phyloP scores from a whole-genome alignment of 2,888 invertebrate species.

The Cremastinae sp. region DNA sequence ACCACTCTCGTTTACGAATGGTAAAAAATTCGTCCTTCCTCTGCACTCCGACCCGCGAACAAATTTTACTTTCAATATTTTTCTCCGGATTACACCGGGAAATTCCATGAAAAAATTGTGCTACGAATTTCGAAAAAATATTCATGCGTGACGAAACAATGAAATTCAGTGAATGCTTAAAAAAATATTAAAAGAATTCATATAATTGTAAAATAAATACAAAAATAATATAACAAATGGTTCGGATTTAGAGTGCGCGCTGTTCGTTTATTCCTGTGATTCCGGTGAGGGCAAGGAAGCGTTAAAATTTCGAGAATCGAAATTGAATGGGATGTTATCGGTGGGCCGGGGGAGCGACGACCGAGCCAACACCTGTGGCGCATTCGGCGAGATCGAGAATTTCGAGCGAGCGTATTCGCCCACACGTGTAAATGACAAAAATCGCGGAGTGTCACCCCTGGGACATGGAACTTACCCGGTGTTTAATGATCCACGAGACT shows the following conservation, averaged over 20 bases:
- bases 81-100: too few relatives aligned
- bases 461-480: slow-evolving; percentile 25
- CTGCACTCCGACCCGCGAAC: neutral
- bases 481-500: slow-evolving; percentile 28
- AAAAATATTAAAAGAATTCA: neutral
- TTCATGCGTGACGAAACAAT: neutral
- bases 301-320: slow-evolving; percentile 21
- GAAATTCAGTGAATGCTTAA: neutral
- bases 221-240: too few relatives aligned
- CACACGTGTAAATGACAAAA: neutral
- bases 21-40: neutral
- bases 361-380: slow-evolving; percentile 57
- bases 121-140: too few relatives aligned
- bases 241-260: too few relatives aligned
- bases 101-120: too few relatives aligned
- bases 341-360: slow-evolving; percentile 1
- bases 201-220: too few relatives aligned
- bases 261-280: neutral
- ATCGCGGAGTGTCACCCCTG: neutral
- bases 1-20: neutral
- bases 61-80: too few relatives aligned
- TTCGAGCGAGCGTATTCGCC: slow-evolving; percentile 35
- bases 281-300: slow-evolving; percentile 2
- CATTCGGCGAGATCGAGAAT: slow-evolving; percentile 49
- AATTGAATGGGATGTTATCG: slow-evolving; percentile 52